phyloP scores from a whole-genome alignment of 2,888 invertebrate genomes.

The Melikaiella ostensackeni region DNA sequence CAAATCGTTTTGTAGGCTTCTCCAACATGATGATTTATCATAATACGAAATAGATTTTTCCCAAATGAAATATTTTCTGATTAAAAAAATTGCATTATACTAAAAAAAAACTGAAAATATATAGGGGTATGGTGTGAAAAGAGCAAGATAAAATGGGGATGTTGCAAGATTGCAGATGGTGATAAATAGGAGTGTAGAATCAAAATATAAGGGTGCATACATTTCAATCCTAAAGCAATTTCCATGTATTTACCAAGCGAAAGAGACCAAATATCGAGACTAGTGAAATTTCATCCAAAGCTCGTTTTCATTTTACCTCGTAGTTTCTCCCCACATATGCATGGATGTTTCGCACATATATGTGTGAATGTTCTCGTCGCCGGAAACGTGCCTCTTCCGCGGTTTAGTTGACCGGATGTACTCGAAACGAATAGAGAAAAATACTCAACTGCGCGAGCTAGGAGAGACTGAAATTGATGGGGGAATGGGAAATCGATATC shows the following conservation, averaged over 20 bases:
- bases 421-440: constrained; percentile 35
- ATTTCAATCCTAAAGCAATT: neutral
- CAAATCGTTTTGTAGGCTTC: too few relatives aligned
- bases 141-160: too few relatives aligned
- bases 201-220: neutral
- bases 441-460: constrained; percentile 1
- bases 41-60: too few relatives aligned
- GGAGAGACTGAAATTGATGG: constrained; percentile 11
- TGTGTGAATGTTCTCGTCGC: neutral
- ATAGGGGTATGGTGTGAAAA: too few relatives aligned
- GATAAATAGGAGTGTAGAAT: neutral
- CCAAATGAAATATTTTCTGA: too few relatives aligned
- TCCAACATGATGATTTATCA: too few relatives aligned
- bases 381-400: constrained; percentile 18
- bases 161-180: neutral
- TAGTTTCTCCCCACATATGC: neutral
- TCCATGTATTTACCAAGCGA: neutral
- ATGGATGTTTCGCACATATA: neutral
- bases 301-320: neutral
- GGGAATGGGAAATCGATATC: constrained; percentile 30
- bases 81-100: too few relatives aligned
- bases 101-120: too few relatives aligned
- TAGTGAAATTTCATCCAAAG: neutral
- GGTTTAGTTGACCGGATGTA: constrained; percentile 23
- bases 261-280: neutral